A percentile compares a stretch with the other conserved stretches of the same genome.
phyloP scores from a whole-genome alignment of 2,797 vertebrate species.

The Pipistrellus pygmaeus region DNA sequence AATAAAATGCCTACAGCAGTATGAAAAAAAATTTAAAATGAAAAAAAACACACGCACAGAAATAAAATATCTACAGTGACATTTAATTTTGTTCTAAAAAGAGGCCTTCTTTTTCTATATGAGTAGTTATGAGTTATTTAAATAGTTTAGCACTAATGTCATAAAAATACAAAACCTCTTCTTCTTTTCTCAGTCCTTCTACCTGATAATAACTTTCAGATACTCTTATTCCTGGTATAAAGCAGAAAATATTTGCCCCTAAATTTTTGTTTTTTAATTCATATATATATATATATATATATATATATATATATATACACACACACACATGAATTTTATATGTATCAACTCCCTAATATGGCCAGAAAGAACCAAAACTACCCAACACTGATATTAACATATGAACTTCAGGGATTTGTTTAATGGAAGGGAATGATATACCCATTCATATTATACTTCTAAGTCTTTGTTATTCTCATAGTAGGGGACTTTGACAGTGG shows the following conservation, averaged over 20 bases:
- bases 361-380: neutral
- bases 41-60: too few relatives aligned
- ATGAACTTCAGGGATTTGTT: neutral
- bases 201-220: neutral
- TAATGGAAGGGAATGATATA: neutral
- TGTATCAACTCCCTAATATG: neutral
- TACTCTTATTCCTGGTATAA: neutral
- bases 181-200: neutral
- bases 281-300: too few relatives aligned
- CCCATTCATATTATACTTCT: neutral
- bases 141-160: neutral
- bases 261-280: neutral
- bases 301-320: too few relatives aligned
- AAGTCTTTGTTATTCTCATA: neutral
- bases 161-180: neutral
- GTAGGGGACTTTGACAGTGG: neutral
- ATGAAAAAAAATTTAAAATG: too few relatives aligned
- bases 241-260: neutral
- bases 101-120: neutral
- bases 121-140: conserved; percentile 5
- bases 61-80: neutral
- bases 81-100: conserved; percentile 24
- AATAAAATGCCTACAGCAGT: neutral
- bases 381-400: too few relatives aligned
- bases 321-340: too few relatives aligned